Evolutionary conservation across 2,113 vertebrate genomes (phyloP), one percentile per base, ranked within the genome.

Genomic region (Trinectes maculatus): DNA sequence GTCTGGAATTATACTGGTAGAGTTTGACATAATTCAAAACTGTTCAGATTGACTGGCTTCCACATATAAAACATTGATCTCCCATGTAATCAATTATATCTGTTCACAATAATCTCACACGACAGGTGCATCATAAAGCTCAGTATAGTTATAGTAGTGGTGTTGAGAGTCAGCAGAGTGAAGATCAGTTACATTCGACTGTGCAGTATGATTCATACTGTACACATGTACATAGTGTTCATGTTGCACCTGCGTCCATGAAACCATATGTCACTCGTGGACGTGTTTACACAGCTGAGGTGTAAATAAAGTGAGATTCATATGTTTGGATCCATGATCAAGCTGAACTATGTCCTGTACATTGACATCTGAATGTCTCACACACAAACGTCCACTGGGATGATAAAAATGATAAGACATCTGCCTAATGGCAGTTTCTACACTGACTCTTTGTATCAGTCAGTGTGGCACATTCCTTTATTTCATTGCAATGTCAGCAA

Each of bases 231-330:
- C 29, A 31, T 5, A 31, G 4, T 19, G 15, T 25, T 18, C 18
- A 25, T 25, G 19, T 15, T 55, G 51, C 59, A 72, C 33, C 59
- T 72, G 69, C 54, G 42, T 51, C 47, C 44, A 33, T 10, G 18
- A 8, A 28, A 29, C 25, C 53, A 39, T 22, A 12, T 48, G 26
- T 26, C 13, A 15, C 66, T 18, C 19, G 44, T 11, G 43, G 66
- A 29, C 24, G 21, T 16, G n/a, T n/a, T 8, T n/a, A 1, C 48
- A 33, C 5, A 1, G 8, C 9, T 29, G 18, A 12, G 6, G 4
- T 21, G 13, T 31, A 46, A 60, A 34, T n/a, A 8, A 54, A 15
- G 2, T 24, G 18, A 11, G 40, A 43, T 31, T 19, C 5, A 55
- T 12, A 10, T 22, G 62, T 6, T 55, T 21, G 15, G 33, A 21